phyloP scores from a whole-genome alignment of 2,888 invertebrate genomes.

The Mythimna vitellina region DNA sequence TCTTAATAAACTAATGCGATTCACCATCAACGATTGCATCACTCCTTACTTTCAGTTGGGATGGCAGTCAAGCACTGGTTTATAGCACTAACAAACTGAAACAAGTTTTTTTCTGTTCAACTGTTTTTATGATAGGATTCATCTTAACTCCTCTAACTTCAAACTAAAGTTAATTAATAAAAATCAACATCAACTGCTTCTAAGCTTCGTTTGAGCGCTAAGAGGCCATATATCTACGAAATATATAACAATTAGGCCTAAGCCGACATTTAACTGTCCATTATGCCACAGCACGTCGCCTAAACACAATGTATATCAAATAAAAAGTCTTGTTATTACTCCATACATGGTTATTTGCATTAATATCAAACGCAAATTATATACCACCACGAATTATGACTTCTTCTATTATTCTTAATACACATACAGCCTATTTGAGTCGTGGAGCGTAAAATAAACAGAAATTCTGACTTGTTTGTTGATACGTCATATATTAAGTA shows the following conservation, averaged over 20 bases:
- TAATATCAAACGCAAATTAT: constrained; percentile 66
- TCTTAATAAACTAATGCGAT: too few relatives aligned
- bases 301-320: constrained; percentile 52
- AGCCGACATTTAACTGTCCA: constrained; percentile 2
- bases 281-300: constrained; percentile 14
- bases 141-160: not conserved
- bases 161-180: not conserved
- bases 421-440: constrained; percentile 63
- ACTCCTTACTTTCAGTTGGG: too few relatives aligned
- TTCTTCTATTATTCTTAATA: constrained; percentile 66
- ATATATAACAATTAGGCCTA: constrained; percentile 1
- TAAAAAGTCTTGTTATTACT: constrained; percentile 62
- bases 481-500: constrained; percentile 49
- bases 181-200: constrained; percentile 3
- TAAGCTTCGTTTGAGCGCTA: constrained; percentile 16
- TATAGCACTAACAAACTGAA: too few relatives aligned
- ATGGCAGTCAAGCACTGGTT: too few relatives aligned
- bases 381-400: constrained; percentile 54
- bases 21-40: too few relatives aligned
- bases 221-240: constrained; percentile 19
- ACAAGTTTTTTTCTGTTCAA: too few relatives aligned
- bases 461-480: constrained; percentile 68
- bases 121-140: not conserved
- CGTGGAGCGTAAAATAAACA: constrained; percentile 77
- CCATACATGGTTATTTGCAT: constrained; percentile 61